These are phyloP conservation scores for Ciconia maguari DNA, from an alignment of 2,113 vertebrate species.

Conservation along the genomic window DNA sequence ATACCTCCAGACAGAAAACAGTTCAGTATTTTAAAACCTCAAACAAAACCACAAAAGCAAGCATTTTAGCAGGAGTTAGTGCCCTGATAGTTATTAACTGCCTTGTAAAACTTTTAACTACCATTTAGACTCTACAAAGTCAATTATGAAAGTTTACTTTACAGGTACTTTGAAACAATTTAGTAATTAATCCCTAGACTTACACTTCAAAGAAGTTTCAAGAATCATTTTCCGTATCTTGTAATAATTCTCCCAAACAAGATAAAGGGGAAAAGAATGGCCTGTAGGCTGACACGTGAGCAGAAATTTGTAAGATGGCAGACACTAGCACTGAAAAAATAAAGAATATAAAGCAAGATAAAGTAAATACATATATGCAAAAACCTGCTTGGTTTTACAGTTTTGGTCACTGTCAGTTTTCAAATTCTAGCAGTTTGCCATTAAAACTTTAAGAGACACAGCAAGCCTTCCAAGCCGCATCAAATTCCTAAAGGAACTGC, in stretches of 20 bases:
- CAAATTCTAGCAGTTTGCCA: not conserved
- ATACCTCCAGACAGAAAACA: not conserved
- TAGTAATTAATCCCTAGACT: not conserved
- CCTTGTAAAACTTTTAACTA: not conserved
- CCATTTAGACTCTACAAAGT: not conserved
- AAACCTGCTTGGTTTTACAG: not conserved
- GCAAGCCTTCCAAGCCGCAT: not conserved
- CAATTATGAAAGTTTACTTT: not conserved
- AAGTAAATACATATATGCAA: not conserved
- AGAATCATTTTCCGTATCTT: not conserved
- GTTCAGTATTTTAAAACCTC: not conserved
- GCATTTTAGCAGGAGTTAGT: not conserved
- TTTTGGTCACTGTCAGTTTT: not conserved
- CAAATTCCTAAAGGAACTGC: not conserved
- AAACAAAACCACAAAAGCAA: not conserved
- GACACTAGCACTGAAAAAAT: not conserved
- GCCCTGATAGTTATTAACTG: not conserved
- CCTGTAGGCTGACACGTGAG: not conserved
- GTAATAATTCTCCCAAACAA: not conserved
- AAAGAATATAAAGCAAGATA: not conserved
- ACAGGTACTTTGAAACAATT: not conserved
- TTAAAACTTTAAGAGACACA: not conserved
- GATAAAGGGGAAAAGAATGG: not conserved
- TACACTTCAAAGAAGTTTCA: not conserved
- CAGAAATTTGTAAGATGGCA: not conserved